Base-by-base conservation (phyloP, 2,888 invertebrate species). In the Pachliopta kotzebuea region DNA sequence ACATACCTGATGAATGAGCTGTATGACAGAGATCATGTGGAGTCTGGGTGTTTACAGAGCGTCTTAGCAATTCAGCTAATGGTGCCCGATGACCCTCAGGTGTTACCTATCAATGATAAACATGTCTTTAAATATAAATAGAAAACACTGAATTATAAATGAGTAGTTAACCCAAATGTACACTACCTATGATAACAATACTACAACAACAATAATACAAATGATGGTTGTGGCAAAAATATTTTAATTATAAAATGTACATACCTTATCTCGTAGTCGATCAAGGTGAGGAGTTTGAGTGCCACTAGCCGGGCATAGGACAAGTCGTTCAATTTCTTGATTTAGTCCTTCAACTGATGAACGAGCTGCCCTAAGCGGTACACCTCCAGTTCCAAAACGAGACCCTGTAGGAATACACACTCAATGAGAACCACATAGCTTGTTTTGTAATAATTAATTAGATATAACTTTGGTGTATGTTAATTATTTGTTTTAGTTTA, bases 81-180 rank as follows among this genome's bases (percentile, higher is more conserved):
- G 97, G 97, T 17, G 97, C 97, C 68, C 96, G 92, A 80, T 96
- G 96, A 18, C 97, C 97, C 88, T 97, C 97, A 3, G 97, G 96
- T 64, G 96, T 95, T 62, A 94, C 94, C 88, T 96, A 93, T 54
- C 88, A 86, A 55, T 20, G 62, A 31, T 11, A 17, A 14, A 18
- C 54, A n/a, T 45, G 8, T 14, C 14, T 14, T 37, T 11, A 26
- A 26, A 3, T 26, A 26, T 26, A 26, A 26, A 26, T 26, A 26
- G 26, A 26, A 26, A 26, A 26, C 26, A 26, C 3, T 26, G 6
- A 26, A 26, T 3, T 26, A 4, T 26, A 26, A 26, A 26, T 4
- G n/a, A n/a, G n/a, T n/a, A n/a, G n/a, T n/a, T n/a, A n/a, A n/a
- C n/a, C n/a, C n/a, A n/a, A n/a, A n/a, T n/a, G n/a, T n/a, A n/a